Percentiles rank a stretch among this genome's conserved stretches.
phyloP scores from a whole-genome alignment of 2,797 vertebrate genomes.

The Pantherophis alleghaniensis region DNA sequence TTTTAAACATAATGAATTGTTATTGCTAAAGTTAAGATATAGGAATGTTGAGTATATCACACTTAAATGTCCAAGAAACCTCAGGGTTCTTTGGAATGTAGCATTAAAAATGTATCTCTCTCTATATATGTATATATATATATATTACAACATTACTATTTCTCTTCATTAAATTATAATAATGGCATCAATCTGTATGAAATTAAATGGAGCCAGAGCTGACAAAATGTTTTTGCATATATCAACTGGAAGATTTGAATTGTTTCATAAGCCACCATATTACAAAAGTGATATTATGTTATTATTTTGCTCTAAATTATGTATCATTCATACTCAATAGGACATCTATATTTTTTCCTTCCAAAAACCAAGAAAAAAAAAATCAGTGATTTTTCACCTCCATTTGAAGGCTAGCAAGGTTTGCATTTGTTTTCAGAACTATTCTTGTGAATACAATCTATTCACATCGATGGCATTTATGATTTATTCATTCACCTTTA shows the following conservation, averaged over 20 bases:
- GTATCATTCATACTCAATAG: neutral
- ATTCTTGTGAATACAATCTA: constrained; percentile 12
- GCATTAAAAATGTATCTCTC: neutral
- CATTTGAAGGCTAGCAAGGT: neutral
- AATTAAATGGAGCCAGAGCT: neutral
- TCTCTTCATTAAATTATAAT: neutral
- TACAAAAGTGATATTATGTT: neutral
- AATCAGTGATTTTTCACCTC: neutral
- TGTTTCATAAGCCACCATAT: neutral
- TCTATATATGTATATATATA: neutral
- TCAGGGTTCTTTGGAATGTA: neutral
- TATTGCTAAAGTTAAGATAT: neutral
- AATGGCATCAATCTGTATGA: neutral
- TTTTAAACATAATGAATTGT: neutral
- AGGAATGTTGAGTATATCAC: neutral
- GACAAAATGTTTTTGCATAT: neutral
- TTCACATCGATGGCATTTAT: constrained; percentile 25
- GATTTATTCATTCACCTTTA: constrained; percentile 36
- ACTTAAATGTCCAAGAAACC: neutral
- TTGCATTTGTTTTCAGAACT: neutral
- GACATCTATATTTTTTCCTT: neutral
- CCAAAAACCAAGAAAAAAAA: neutral
- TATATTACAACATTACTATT: neutral
- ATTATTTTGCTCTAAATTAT: neutral
- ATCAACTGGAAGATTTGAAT: neutral